These are phyloP conservation scores for Lophius americanus DNA, from an alignment of 2,797 vertebrate species.

Conservation along the genomic window DNA sequence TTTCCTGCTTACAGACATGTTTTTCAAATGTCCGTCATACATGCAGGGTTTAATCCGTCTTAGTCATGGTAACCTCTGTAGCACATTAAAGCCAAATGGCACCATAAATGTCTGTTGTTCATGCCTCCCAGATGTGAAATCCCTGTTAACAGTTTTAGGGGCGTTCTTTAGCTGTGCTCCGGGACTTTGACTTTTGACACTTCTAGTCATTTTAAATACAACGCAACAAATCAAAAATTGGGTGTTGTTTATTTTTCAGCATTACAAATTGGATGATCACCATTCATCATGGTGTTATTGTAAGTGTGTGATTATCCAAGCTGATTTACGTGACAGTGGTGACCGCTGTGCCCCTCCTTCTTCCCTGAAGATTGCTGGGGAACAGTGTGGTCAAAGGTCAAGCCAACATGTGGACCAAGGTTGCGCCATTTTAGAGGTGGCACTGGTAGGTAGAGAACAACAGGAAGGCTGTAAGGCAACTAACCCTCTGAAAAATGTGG, in stretches of 20 bases:
- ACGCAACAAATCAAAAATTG: background rate
- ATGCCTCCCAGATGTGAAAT: constrained; percentile 37
- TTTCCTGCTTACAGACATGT: background rate
- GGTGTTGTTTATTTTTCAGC: background rate
- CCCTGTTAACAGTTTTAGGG: constrained; percentile 11
- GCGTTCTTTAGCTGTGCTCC: background rate
- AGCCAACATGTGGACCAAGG: constrained; percentile 33
- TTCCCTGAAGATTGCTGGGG: constrained; percentile 8
- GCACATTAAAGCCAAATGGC: constrained; percentile 37
- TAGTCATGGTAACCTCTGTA: constrained; percentile 29
- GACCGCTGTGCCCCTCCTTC: constrained; percentile 11
- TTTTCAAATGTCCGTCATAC: constrained; percentile 1
- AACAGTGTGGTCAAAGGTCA: constrained; percentile 45
- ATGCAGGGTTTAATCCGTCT: constrained; percentile 18
- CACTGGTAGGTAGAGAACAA: constrained; percentile 18
- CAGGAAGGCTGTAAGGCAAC: constrained; percentile 23
- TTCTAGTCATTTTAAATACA: background rate
- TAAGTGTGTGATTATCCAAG: constrained; percentile 16
- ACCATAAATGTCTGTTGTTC: constrained; percentile 18
- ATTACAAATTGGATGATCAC: background rate
- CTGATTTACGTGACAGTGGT: constrained; percentile 27
- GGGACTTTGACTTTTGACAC: background rate
- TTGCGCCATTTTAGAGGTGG: constrained; percentile 25
- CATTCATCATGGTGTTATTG: background rate
- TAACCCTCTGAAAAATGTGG: constrained; percentile 19